Evolutionary conservation across 1,140 invertebrate species (phyloP).

Genomic region (Hestina assimilis): DNA sequence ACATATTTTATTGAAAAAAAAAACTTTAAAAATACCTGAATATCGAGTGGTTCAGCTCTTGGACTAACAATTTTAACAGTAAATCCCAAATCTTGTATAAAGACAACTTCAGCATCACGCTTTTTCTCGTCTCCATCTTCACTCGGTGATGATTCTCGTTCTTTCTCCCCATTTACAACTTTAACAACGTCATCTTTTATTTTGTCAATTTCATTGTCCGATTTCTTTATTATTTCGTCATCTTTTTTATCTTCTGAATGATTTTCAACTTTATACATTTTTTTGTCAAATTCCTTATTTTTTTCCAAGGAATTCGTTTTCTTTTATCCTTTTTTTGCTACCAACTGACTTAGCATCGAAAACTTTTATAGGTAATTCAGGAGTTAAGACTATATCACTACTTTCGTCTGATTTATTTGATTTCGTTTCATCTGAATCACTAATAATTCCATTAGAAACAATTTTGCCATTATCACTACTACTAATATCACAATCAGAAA

Average conservation of each 20-base stretch:
- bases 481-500: constrained; percentile 75
- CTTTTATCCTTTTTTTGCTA: constrained; percentile 62
- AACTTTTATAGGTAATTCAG: constrained; percentile 36
- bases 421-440: constrained; percentile 65
- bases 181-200: constrained; percentile 36
- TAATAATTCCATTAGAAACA: constrained; percentile 71
- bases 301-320: constrained; percentile 51
- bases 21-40: constrained; percentile 82
- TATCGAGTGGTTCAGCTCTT: constrained; percentile 93
- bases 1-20: neutral
- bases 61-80: constrained; percentile 94
- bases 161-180: constrained; percentile 66
- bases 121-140: constrained; percentile 82
- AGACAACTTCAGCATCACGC: constrained; percentile 88
- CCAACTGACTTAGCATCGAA: constrained; percentile 40
- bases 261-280: constrained; percentile 42
- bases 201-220: constrained; percentile 46
- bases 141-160: constrained; percentile 68
- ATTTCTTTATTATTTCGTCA: constrained; percentile 36
- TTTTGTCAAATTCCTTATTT: constrained; percentile 47
- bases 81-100: constrained; percentile 96
- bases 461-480: constrained; percentile 70
- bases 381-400: constrained; percentile 34
- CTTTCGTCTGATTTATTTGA: constrained; percentile 59
- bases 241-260: constrained; percentile 42